Conservation (phyloP, 1,140 invertebrate species). For the Macrobrachium nipponense region DNA sequence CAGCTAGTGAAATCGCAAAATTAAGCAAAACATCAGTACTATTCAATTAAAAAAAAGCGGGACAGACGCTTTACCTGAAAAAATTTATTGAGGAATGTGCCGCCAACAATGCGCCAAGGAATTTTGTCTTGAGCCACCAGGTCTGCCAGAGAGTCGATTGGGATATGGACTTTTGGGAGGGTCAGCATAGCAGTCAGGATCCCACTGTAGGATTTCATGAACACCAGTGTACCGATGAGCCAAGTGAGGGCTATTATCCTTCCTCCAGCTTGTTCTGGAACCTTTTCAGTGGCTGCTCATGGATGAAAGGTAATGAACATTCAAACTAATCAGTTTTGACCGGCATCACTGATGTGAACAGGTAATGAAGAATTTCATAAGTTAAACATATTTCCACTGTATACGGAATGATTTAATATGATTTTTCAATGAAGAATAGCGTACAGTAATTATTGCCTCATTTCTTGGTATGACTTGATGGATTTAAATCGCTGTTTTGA, state of each 20-base stretch:
- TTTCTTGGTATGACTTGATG: no score
- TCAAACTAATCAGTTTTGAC: neutral
- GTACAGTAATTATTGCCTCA: no score
- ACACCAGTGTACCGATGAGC: conserved; percentile 28
- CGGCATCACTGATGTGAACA: neutral
- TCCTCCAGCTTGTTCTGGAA: conserved; percentile 1
- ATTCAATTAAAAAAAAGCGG: no score
- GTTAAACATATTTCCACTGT: no score
- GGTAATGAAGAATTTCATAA: neutral
- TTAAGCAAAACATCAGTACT: no score
- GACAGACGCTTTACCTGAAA: no score
- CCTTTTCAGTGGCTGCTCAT: neutral
- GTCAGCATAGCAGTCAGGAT: conserved; percentile 40
- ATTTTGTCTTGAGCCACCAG: conserved; percentile 17
- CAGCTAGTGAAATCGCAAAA: no score
- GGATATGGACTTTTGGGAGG: conserved; percentile 4
- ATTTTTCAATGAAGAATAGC: no score
- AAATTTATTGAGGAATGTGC: conserved; percentile 1
- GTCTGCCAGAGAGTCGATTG: conserved; percentile 23
- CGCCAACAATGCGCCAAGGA: neutral
- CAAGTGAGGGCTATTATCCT: conserved; percentile 19
- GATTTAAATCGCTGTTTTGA: no score
- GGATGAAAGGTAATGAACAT: neutral
- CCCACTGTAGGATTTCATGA: conserved; percentile 37
- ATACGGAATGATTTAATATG: no score